A percentile compares a stretch with the other conserved stretches of the same genome.
Conservation (phyloP, 2,888 invertebrate genomes). For the Apamea crenata region DNA sequence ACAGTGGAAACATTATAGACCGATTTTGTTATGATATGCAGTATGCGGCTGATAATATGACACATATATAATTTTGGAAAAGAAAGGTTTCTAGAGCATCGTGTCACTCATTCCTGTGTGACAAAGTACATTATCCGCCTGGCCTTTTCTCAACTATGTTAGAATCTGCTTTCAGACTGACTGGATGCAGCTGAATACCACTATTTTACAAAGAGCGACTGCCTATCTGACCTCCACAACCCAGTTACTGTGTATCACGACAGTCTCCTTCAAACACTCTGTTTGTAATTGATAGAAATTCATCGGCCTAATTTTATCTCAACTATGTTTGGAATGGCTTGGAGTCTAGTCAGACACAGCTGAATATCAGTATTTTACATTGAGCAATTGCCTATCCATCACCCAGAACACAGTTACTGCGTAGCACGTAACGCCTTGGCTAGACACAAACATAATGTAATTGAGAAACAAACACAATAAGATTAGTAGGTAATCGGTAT, state of each 20-base stretch:
- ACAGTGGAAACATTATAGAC: background rate
- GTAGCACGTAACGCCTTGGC: background rate
- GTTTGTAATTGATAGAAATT: too few relatives aligned
- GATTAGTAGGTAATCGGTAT: background rate
- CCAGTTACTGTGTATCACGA: too few relatives aligned
- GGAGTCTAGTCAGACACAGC: background rate
- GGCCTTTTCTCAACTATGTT: background rate
- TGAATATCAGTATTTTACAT: background rate
- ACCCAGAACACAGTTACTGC: background rate
- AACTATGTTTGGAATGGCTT: too few relatives aligned
- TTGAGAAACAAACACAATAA: background rate
- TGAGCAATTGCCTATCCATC: background rate
- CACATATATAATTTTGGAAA: too few relatives aligned
- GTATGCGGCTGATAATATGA: too few relatives aligned
- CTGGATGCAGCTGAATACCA: too few relatives aligned
- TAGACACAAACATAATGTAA: background rate
- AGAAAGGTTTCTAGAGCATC: background rate
- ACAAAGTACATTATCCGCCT: background rate
- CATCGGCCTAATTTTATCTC: too few relatives aligned
- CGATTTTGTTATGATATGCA: background rate
- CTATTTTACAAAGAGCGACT: too few relatives aligned
- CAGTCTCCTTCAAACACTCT: too few relatives aligned
- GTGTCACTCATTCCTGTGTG: background rate
- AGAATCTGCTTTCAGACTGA: background rate
- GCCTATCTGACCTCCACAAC: too few relatives aligned